Evolutionary conservation across 1,140 invertebrate species (phyloP), one percentile per base, ranked within the genome.

Genomic region (Drosophila aff.): DNA sequence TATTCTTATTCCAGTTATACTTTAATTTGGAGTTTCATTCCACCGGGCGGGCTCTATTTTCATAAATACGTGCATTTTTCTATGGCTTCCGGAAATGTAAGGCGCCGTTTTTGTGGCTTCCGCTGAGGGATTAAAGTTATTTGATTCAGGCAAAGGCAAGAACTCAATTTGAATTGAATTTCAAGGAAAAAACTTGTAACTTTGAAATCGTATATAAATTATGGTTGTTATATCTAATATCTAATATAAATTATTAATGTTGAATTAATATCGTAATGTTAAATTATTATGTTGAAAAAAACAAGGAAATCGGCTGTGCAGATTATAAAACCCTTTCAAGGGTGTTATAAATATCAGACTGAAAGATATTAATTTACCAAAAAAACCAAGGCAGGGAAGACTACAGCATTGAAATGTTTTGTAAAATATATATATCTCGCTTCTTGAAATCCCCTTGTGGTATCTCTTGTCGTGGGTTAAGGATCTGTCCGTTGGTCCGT

Each of bases 51-150:
- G 16, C 9, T 18, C 28, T 21, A 55, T 23, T 57, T 40, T 26
- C 36, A 57, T 57, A 57, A 57, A 40, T 40, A 11, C 15, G 4
- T 26, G 15, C 8, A 26, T 9, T 41, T 41, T 58, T n/a, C 21
- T 43, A 58, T 5, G 55, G 55, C 55, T 43, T 58, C 55, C 4
- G 36, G 21, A 40, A 26, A 41, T 26, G 6, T 41, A 13, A 57
- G 5, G 21, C 21, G 1, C 10, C 4, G 40, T 26, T 58, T 58
- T 23, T 58, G 38, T 58, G 36, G 55, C 55, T 58, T 58, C 55
- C 41, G 16, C 26, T 26, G 33, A 18, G 55, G 55, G 55, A 58
- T 44, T 58, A 58, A 58, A 58, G 36, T 58, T 41, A n/a, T 43
- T 58, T 26, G 10, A 41, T 43, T 38, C 21, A n/a, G 2, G 21